Conservation (phyloP, 2,797 vertebrate genomes). For the Hypotaenidia philippensis region DNA sequence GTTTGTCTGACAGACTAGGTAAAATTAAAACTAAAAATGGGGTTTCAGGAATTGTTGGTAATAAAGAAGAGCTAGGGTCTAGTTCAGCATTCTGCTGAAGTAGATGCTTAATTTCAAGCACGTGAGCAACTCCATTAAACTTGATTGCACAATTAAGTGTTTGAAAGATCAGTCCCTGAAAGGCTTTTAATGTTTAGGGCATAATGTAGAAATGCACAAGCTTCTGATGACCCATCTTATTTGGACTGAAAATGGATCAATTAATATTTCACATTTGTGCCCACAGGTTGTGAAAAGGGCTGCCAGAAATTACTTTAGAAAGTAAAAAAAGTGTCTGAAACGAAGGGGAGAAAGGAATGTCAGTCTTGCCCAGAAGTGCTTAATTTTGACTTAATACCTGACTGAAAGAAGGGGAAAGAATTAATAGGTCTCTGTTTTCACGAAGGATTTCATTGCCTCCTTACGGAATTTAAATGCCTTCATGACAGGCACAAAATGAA, state of each 20-base stretch:
- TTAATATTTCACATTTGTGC: not conserved
- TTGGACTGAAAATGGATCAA: slow-evolving; percentile 11
- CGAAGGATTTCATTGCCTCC: not conserved
- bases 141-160: slow-evolving; percentile 26
- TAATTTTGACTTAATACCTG: not conserved
- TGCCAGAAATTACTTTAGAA: not conserved
- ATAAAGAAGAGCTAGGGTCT: slow-evolving; percentile 52
- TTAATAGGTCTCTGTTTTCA: not conserved
- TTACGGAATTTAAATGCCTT: not conserved
- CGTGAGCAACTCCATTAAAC: slow-evolving; percentile 24
- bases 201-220: not conserved
- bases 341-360: not conserved
- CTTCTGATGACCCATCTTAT: not conserved
- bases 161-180: slow-evolving; percentile 37
- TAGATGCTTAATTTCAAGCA: slow-evolving; percentile 46
- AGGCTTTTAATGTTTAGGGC: slow-evolving; percentile 13
- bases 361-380: not conserved
- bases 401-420: not conserved
- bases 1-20: slow-evolving; percentile 16
- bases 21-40: slow-evolving; percentile 44
- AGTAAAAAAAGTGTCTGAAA: slow-evolving; percentile 13
- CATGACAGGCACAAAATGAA: not conserved
- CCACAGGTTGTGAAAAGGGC: not conserved
- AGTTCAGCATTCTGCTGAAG: not conserved
- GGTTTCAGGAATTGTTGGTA: not conserved